phyloP scores from a whole-genome alignment of 2,113 vertebrate genomes.

The Lepus timidus region DNA sequence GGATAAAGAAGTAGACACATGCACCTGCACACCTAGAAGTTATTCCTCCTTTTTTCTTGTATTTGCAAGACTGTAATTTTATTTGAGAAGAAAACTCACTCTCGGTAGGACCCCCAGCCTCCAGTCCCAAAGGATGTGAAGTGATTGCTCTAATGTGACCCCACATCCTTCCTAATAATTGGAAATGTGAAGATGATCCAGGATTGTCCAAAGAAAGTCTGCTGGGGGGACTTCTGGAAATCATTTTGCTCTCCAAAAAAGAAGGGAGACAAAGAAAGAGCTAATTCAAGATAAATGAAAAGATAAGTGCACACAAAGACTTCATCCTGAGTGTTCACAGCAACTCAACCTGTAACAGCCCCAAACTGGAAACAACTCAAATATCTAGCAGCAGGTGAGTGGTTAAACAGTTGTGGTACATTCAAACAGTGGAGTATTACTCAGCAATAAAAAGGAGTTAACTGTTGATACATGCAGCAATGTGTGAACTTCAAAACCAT shows the following conservation, averaged over 20 bases:
- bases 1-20: not conserved
- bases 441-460: not conserved
- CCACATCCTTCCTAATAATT: not conserved
- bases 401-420: too few species aligned
- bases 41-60: not conserved
- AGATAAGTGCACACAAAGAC: not conserved
- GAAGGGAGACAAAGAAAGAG: not conserved
- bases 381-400: too few species aligned
- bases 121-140: not conserved
- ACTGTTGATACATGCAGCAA: not conserved
- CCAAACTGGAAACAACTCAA: not conserved
- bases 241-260: constrained; percentile 1
- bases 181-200: not conserved
- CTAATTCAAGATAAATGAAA: constrained; percentile 1
- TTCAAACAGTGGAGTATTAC: not conserved
- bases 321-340: not conserved
- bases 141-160: not conserved
- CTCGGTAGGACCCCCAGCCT: not conserved
- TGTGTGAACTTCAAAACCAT: not conserved
- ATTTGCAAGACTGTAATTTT: not conserved
- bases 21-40: not conserved
- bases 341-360: not conserved
- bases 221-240: not conserved
- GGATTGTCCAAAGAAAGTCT: not conserved
- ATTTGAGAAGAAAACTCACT: not conserved